Evolutionary conservation across 2,888 invertebrate species (phyloP).

Genomic region (Pomacea canaliculata): DNA sequence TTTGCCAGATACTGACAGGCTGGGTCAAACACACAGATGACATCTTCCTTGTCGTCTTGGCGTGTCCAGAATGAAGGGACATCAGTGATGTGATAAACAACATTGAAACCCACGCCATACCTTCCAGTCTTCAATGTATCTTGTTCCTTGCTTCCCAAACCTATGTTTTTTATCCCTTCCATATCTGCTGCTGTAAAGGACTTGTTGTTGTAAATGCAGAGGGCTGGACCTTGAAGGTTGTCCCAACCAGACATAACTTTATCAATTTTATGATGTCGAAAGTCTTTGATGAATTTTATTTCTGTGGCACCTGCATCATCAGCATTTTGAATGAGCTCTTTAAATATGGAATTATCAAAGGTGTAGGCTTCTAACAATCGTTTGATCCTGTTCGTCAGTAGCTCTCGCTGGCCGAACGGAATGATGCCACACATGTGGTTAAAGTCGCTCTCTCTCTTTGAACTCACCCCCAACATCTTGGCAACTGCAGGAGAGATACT

Average conservation of each 20-base stretch:
- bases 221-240: background rate
- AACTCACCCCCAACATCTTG: slow-evolving; percentile 40
- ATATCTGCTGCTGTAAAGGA: slow-evolving; percentile 1
- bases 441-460: slow-evolving; percentile 25
- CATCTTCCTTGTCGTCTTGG: slow-evolving; percentile 37
- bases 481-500: slow-evolving; percentile 45
- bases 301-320: slow-evolving; percentile 11
- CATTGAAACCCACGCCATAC: slow-evolving; percentile 8
- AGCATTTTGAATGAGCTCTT: slow-evolving; percentile 12
- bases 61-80: slow-evolving; percentile 2
- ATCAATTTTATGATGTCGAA: background rate
- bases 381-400: background rate
- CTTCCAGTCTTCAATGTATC: background rate
- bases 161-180: slow-evolving; percentile 3
- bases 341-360: background rate
- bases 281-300: slow-evolving; percentile 14
- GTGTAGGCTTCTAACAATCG: slow-evolving; percentile 3
- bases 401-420: slow-evolving; percentile 28
- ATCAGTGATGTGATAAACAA: slow-evolving; percentile 8
- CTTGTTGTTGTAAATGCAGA: slow-evolving; percentile 5
- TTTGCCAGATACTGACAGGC: slow-evolving; percentile 42
- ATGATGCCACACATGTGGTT: slow-evolving; percentile 21
- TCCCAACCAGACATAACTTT: background rate
- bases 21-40: slow-evolving; percentile 53
- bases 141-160: background rate